A percentile compares a stretch with the other conserved stretches of the same genome.
These are phyloP conservation scores for Nemoura dubitans DNA, from an alignment of 2,888 invertebrate genomes.

Conservation along the genomic window DNA sequence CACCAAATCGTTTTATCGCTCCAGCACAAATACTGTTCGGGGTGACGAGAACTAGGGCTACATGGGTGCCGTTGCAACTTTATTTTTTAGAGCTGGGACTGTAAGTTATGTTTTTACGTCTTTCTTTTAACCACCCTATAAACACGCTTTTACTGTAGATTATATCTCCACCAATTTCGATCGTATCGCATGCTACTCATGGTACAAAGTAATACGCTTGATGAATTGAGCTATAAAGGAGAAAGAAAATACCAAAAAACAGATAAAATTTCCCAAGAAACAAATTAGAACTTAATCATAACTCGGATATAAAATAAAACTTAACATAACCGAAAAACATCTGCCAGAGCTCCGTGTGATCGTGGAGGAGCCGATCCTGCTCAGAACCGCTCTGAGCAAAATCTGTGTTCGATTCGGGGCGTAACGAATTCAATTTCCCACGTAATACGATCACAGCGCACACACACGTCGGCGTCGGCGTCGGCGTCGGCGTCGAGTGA, in stretches of 20 bases:
- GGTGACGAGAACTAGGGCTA: background rate
- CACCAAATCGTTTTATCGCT: constrained; percentile 26
- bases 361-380: too few relatives aligned
- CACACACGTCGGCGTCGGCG: background rate
- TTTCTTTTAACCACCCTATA: constrained; percentile 34
- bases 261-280: background rate
- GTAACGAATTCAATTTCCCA: background rate
- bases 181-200: background rate
- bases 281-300: background rate
- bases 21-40: background rate
- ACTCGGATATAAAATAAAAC: background rate
- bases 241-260: background rate
- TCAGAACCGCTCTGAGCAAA: too few relatives aligned
- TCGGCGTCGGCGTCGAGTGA: background rate
- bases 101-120: constrained; percentile 24
- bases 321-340: background rate
- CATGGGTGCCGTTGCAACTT: constrained; percentile 9
- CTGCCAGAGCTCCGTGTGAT: background rate
- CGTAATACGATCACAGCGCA: background rate
- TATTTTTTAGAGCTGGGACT: constrained; percentile 7
- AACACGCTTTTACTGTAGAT: constrained; percentile 26
- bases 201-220: constrained; percentile 16
- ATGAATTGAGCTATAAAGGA: constrained; percentile 2
- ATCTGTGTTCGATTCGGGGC: background rate
- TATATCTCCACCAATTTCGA: constrained; percentile 32